These are phyloP conservation scores for Alcedo atthis DNA, from an alignment of 2,797 vertebrate species.

Conservation along the genomic window DNA sequence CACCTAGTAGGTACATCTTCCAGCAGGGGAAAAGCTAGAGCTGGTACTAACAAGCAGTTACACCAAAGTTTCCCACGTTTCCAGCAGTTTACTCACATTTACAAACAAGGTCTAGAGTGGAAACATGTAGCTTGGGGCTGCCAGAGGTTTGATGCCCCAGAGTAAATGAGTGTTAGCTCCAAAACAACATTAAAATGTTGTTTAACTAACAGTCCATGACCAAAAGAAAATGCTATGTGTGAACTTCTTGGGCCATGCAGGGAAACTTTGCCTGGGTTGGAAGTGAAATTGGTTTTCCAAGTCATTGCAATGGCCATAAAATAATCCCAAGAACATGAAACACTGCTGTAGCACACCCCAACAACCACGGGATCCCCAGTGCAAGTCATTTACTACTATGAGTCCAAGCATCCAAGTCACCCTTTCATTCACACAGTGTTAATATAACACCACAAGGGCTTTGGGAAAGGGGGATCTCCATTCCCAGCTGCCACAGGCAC, in stretches of 20 bases:
- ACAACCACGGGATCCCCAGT: fast-evolving
- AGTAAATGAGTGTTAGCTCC: not conserved
- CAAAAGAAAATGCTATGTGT: not conserved
- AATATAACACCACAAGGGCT: not conserved
- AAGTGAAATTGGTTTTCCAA: not conserved
- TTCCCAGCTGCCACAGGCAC: not conserved
- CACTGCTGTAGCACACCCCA: fast-evolving
- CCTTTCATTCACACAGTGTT: fast-evolving
- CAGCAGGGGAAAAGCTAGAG: not conserved
- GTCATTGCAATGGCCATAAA: not conserved
- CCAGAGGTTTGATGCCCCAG: not conserved
- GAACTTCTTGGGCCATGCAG: fast-evolving
- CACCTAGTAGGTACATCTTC: not conserved
- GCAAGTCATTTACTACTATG: not conserved
- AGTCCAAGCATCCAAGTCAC: not conserved
- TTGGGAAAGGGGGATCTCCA: not conserved
- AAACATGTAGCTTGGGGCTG: not conserved
- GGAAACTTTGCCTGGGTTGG: not conserved
- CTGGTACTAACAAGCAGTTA: not conserved
- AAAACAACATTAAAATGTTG: fast-evolving
- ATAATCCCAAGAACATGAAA: fast-evolving
- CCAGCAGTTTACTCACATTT: not conserved
- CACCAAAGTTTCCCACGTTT: not conserved
- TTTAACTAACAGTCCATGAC: not conserved
- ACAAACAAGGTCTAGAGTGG: not conserved